Evolutionary conservation across 1,140 invertebrate genomes (phyloP), one percentile per base, ranked within the genome.

Genomic region (Leptinotarsa texana): DNA sequence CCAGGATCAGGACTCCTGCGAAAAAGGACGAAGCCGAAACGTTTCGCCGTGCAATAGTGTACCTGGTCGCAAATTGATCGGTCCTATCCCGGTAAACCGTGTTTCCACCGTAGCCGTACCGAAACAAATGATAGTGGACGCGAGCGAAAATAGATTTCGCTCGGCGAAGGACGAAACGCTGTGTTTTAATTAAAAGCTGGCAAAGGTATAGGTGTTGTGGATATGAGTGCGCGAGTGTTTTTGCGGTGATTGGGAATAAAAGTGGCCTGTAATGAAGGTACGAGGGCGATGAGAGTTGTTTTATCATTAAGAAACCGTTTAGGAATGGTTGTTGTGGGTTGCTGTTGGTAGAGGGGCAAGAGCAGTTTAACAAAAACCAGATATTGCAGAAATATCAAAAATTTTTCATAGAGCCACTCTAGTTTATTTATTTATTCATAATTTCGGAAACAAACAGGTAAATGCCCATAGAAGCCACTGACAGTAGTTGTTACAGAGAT

Each of bases 81-180:
- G 21, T 21, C 21, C 1, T 21, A 21, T 21, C 51, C 15, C 51
- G 51, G 51, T 57, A 57, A 17, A 13, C 51, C 17, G 51, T 17
- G 51, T 18, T 57, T 15, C 13, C 51, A 18, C 51, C 15, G 51
- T 17, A 15, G 51, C 51, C 51, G 51, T 18, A 17, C n/a, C 4
- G 51, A 57, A 57, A 57, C 51, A 57, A 57, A 57, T 57, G 13
- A 57, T 57, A 57, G 51, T 57, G 51, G 42, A 68, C 24, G 42
- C n/a, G 11, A 18, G 42, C 42, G 13, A 68, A 68, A 18, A 68
- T 68, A 68, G 66, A 68, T 68, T 68, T 47, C 42, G 42, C 15
- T 17, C 17, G n/a, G 51, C 42, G 66, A 68, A 47, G 63, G 63
- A 66, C 63, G 22, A 66, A 66, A 66, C 22, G 22, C 27, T 13